phyloP scores from a whole-genome alignment of 2,797 vertebrate genomes.

The Acipenser oxyrinchus region DNA sequence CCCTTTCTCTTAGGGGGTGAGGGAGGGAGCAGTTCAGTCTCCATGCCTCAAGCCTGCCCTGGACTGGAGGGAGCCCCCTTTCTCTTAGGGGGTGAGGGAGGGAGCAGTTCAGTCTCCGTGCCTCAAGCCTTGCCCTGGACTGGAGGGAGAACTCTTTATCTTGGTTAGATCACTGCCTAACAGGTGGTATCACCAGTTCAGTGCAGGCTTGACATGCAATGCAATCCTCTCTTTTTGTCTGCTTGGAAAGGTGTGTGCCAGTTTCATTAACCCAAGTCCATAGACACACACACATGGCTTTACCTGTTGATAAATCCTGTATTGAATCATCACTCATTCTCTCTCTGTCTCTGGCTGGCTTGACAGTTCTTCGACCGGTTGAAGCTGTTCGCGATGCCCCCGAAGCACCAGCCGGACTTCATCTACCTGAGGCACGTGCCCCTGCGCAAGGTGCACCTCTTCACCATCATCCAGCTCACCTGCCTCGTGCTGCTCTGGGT shows the following conservation, averaged over 20 bases:
- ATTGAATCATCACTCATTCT: not conserved
- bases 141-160: too few species aligned
- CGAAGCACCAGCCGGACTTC: slow-evolving; percentile 92
- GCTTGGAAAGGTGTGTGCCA: not conserved
- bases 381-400: slow-evolving; percentile 86
- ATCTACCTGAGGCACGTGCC: slow-evolving; percentile 94
- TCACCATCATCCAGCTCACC: slow-evolving; percentile 83
- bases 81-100: too few species aligned
- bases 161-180: too few species aligned
- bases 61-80: too few species aligned
- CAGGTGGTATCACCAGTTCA: too few species aligned
- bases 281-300: not conserved
- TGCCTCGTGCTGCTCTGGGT: slow-evolving; percentile 86
- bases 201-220: not conserved
- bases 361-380: slow-evolving; percentile 88
- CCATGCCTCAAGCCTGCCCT: too few species aligned
- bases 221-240: not conserved
- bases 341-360: not conserved
- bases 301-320: slow-evolving; percentile 1
- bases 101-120: too few species aligned
- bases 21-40: too few species aligned
- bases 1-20: too few species aligned
- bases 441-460: slow-evolving; percentile 86
- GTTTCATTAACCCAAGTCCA: not conserved
- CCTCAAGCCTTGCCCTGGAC: too few species aligned